Conservation (phyloP, 2,797 vertebrate species). For the Oophaga sylvatica region DNA sequence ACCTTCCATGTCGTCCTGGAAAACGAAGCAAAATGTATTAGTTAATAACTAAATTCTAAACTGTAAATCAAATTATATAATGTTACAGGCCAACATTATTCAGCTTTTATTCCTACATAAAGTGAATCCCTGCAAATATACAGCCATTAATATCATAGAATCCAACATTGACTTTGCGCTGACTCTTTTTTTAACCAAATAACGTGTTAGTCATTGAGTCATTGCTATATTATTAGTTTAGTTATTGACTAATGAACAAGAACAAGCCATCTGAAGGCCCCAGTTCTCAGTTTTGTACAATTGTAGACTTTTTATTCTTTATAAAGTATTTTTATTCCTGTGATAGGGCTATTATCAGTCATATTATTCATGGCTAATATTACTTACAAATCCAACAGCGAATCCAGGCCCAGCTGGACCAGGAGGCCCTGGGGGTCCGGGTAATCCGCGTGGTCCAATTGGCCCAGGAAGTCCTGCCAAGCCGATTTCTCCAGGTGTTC, state of each 20-base stretch:
- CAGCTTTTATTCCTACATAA: neutral
- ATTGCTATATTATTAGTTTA: no score
- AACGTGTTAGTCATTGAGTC: no score
- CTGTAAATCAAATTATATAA: neutral
- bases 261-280: no score
- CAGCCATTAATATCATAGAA: neutral
- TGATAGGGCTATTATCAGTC: neutral
- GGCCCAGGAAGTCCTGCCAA: constrained; percentile 88
- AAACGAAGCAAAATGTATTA: neutral
- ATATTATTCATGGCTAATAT: neutral
- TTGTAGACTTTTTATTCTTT: no score
- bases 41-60: neutral
- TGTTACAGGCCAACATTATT: neutral
- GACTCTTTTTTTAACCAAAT: no score
- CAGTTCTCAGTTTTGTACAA: neutral
- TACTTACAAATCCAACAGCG: constrained; percentile 89
- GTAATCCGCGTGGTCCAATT: constrained; percentile 84
- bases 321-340: no score
- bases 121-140: neutral
- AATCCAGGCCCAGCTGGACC: constrained; percentile 78
- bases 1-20: constrained; percentile 92
- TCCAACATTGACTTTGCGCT: no score
- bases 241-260: no score
- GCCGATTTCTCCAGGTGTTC: constrained; percentile 79
- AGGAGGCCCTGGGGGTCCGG: constrained; percentile 81